Conservation (phyloP, 1,140 invertebrate species). For the Scaptomyza pallida region DNA sequence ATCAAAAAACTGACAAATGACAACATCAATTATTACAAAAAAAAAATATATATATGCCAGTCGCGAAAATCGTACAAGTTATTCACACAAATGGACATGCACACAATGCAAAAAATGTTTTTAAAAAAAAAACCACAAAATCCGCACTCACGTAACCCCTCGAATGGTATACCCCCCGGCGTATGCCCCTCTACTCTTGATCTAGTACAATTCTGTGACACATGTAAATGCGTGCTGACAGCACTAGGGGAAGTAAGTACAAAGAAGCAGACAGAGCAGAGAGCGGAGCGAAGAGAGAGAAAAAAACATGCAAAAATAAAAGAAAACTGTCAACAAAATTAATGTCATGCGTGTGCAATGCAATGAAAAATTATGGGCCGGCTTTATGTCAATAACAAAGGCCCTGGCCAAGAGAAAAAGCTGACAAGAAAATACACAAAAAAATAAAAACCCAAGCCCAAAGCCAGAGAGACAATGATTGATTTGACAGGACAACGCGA, state of each 20-base stretch:
- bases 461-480: slow-evolving; percentile 71
- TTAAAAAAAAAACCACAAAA: slow-evolving; percentile 60
- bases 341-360: slow-evolving; percentile 82
- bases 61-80: slow-evolving; percentile 9
- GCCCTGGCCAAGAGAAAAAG: slow-evolving; percentile 39
- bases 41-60: slow-evolving; percentile 1
- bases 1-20: slow-evolving; percentile 33
- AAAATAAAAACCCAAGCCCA: too few species aligned
- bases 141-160: slow-evolving; percentile 46
- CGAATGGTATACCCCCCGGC: background rate
- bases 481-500: slow-evolving; percentile 76
- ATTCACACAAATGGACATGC: slow-evolving; percentile 22
- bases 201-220: slow-evolving; percentile 53
- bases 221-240: slow-evolving; percentile 80
- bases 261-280: slow-evolving; percentile 51
- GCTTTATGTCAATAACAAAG: slow-evolving; percentile 80
- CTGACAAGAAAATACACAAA: slow-evolving; percentile 14
- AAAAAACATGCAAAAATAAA: slow-evolving; percentile 51
- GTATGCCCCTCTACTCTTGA: background rate
- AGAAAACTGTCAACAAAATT: slow-evolving; percentile 84
- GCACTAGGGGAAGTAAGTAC: slow-evolving; percentile 61
- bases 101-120: slow-evolving; percentile 28
- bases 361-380: slow-evolving; percentile 81
- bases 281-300: slow-evolving; percentile 25
- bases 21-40: slow-evolving; percentile 45